Evolutionary conservation across 2,797 vertebrate genomes (phyloP).

Genomic region (Hephaestus fuliginosus): DNA sequence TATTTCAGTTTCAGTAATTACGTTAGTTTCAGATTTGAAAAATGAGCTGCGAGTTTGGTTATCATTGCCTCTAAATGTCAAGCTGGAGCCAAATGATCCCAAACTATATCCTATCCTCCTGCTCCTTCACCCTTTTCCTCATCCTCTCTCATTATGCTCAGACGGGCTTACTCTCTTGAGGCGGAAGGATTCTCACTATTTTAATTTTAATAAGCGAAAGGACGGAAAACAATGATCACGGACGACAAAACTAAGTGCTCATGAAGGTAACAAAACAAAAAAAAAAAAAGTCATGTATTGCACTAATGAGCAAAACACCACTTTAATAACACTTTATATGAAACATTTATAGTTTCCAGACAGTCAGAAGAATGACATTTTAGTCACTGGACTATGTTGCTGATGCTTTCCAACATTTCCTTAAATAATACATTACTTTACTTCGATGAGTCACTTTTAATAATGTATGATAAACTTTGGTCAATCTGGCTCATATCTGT

Average conservation of each 20-base stretch:
- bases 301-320: background rate
- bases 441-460: background rate
- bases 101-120: background rate
- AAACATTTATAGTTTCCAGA: background rate
- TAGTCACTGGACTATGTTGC: too few species aligned
- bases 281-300: background rate
- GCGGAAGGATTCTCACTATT: background rate
- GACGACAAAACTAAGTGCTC: background rate
- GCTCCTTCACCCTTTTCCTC: background rate
- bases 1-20: conserved; percentile 11
- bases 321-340: background rate
- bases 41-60: conserved; percentile 4
- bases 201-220: background rate
- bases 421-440: background rate
- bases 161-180: background rate
- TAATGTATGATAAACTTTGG: background rate
- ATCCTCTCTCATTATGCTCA: conserved; percentile 5
- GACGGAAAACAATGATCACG: background rate
- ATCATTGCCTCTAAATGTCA: conserved; percentile 12
- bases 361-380: background rate
- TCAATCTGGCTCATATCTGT: background rate
- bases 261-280: background rate
- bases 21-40: conserved; percentile 17
- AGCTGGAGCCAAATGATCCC: conserved; percentile 3
- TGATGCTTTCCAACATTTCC: background rate